Conservation (phyloP, 2,888 invertebrate species). For the Orthosia cruda region DNA sequence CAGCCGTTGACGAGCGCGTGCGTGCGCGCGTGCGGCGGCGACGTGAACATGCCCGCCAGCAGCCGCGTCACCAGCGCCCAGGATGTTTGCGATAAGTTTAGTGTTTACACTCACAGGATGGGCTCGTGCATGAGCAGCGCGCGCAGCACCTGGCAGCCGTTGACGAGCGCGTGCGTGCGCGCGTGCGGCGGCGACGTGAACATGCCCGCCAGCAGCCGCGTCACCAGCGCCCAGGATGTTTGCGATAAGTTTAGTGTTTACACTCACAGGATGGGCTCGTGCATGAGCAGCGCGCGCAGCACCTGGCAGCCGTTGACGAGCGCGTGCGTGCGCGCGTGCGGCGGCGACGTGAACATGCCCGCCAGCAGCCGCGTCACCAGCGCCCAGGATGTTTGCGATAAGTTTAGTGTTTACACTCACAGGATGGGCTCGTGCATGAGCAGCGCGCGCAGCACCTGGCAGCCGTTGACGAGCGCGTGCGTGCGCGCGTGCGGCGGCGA, state of each 20-base stretch:
- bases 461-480: constrained; percentile 67
- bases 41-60: constrained; percentile 94
- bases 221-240: constrained; percentile 66
- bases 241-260: too few relatives aligned
- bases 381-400: constrained; percentile 58
- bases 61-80: constrained; percentile 81
- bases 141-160: constrained; percentile 69
- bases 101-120: constrained; percentile 43
- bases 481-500: constrained; percentile 79
- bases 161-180: constrained; percentile 64
- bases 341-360: constrained; percentile 93
- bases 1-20: constrained; percentile 68
- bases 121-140: constrained; percentile 69
- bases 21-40: constrained; percentile 76
- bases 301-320: constrained; percentile 67
- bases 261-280: constrained; percentile 60
- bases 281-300: constrained; percentile 71
- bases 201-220: constrained; percentile 93
- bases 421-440: constrained; percentile 61
- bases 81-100: constrained; percentile 31
- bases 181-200: constrained; percentile 88
- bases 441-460: constrained; percentile 71
- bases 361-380: constrained; percentile 91
- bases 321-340: constrained; percentile 60
- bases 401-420: constrained; percentile 39